Evolutionary conservation across 2,888 invertebrate species (phyloP).

Genomic region (Pseudoips prasinana): DNA sequence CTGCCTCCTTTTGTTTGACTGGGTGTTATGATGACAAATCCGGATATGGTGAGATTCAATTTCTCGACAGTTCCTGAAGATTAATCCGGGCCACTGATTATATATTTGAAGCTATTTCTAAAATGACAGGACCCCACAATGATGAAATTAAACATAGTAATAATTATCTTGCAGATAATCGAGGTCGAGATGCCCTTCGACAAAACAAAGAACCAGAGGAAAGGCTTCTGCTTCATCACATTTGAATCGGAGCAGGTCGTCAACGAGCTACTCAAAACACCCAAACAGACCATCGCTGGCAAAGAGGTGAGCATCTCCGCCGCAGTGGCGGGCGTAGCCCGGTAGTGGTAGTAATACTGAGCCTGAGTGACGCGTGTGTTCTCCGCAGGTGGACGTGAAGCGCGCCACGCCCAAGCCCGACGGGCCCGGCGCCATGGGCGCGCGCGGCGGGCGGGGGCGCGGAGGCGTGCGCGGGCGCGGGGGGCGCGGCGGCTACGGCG

Average conservation of each 20-base stretch:
- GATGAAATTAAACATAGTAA: background rate
- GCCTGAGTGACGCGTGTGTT: background rate
- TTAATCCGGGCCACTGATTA: conserved; percentile 76
- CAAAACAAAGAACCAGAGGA: conserved; percentile 97
- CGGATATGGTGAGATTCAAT: conserved; percentile 75
- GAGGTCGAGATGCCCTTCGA: conserved; percentile 99
- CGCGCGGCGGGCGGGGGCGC: conserved; percentile 84
- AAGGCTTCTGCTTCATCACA: conserved; percentile 98
- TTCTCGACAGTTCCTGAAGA: conserved; percentile 64
- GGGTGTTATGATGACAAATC: conserved; percentile 64
- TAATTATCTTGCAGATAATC: conserved; percentile 91
- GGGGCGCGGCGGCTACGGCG: conserved; percentile 85
- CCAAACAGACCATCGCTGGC: conserved; percentile 95
- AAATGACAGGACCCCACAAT: background rate
- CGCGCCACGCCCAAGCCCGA: conserved; percentile 96
- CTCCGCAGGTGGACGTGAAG: conserved; percentile 92
- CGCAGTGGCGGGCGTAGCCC: no score
- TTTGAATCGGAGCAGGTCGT: conserved; percentile 98
- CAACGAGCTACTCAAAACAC: conserved; percentile 93
- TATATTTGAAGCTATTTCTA: no score
- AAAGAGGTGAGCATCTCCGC: conserved; percentile 86
- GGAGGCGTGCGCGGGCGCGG: conserved; percentile 87
- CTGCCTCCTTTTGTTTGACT: no score
- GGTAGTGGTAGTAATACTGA: no score
- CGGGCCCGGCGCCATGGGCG: conserved; percentile 85